Conservation (phyloP, 2,888 invertebrate species). For the Noctua fimbriata region DNA sequence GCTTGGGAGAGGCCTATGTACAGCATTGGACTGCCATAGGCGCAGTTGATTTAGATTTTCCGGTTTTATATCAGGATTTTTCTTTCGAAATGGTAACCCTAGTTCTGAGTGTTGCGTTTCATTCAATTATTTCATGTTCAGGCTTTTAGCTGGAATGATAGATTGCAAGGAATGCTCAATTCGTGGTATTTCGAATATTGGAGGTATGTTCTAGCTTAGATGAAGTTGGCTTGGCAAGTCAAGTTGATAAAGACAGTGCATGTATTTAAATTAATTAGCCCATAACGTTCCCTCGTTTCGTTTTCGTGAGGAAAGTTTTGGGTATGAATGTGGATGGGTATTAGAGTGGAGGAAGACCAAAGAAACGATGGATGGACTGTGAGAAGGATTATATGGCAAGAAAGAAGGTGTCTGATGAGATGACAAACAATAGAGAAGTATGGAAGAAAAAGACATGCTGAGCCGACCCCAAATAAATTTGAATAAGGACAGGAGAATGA, state of each 20-base stretch:
- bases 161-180: background rate
- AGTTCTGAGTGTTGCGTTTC: background rate
- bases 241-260: background rate
- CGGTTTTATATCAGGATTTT: background rate
- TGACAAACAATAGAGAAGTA: too few species aligned
- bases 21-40: background rate
- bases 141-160: constrained; percentile 18
- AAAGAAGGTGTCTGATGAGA: too few species aligned
- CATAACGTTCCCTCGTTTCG: background rate
- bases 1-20: background rate
- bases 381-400: too few species aligned
- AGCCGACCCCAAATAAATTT: too few species aligned
- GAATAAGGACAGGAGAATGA: too few species aligned
- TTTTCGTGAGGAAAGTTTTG: background rate
- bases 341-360: too few species aligned
- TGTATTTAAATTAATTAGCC: background rate
- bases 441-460: too few species aligned
- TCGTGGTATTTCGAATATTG: background rate
- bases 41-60: background rate
- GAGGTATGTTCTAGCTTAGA: background rate
- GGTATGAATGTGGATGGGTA: background rate
- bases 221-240: background rate
- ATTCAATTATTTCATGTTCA: constrained; percentile 32
- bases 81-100: background rate
- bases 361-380: too few species aligned